Evolutionary conservation across 2,113 vertebrate genomes (phyloP).

Genomic region (Ovis canadensis): DNA sequence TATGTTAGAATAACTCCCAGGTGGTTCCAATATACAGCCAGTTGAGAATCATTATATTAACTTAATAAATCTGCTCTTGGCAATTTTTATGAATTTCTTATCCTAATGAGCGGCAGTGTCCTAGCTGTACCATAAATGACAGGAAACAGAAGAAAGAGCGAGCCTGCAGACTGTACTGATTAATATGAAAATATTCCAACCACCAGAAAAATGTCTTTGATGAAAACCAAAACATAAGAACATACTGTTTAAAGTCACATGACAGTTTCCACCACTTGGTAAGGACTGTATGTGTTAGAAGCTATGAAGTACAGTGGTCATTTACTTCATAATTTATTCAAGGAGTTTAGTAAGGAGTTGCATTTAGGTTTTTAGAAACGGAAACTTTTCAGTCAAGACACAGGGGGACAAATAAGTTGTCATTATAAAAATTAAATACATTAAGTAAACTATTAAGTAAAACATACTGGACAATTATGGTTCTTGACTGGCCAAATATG

Average conservation of each 20-base stretch:
- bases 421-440: neutral
- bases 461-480: neutral
- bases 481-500: neutral
- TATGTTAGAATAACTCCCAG: neutral
- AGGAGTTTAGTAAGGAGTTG: neutral
- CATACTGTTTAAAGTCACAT: neutral
- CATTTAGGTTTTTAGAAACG: neutral
- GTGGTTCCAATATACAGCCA: neutral
- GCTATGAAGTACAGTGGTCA: neutral
- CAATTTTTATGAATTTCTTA: neutral
- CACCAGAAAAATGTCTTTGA: neutral
- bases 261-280: neutral
- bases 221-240: conserved; percentile 30
- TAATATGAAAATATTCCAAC: neutral
- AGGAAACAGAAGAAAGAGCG: conserved; percentile 15
- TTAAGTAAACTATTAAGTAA: conserved; percentile 11
- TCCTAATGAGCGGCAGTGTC: neutral
- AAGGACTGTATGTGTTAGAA: neutral
- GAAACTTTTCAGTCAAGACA: conserved; percentile 8
- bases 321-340: neutral
- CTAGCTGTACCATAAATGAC: neutral
- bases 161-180: neutral
- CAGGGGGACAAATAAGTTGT: neutral
- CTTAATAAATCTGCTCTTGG: neutral
- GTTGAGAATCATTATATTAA: neutral